These are phyloP conservation scores for Girardinichthys multiradiatus DNA, from an alignment of 2,113 vertebrate species.

Conservation along the genomic window DNA sequence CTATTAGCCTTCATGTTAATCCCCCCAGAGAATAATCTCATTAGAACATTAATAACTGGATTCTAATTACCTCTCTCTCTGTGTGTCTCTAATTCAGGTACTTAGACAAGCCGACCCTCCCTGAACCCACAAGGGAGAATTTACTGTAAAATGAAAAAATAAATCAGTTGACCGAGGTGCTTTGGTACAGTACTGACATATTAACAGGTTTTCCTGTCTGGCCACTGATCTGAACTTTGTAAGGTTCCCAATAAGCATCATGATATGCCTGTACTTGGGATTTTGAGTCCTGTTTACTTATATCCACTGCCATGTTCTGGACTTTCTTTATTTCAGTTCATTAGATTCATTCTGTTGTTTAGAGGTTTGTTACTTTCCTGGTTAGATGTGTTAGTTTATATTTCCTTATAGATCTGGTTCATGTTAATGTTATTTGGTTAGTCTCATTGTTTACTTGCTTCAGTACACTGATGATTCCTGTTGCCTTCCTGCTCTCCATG, in stretches of 20 bases:
- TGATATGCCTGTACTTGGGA: neutral
- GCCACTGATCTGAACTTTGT: neutral
- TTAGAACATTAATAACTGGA: conserved; percentile 79
- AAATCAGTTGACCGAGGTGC: conserved; percentile 7
- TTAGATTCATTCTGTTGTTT: too few relatives aligned
- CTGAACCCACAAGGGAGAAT: conserved; percentile 37
- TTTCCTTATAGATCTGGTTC: too few relatives aligned
- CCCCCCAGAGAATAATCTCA: conserved; percentile 79
- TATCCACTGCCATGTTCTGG: too few relatives aligned
- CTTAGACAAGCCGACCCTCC: conserved; percentile 36
- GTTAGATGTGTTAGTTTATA: too few relatives aligned
- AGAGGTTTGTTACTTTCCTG: too few relatives aligned
- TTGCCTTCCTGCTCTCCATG: too few relatives aligned
- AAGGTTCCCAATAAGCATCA: neutral
- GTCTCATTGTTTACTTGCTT: too few relatives aligned
- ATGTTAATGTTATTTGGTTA: too few relatives aligned
- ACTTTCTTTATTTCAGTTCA: too few relatives aligned
- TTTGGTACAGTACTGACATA: neutral
- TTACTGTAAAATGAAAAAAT: conserved; percentile 49
- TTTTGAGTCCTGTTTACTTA: too few relatives aligned
- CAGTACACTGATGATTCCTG: too few relatives aligned
- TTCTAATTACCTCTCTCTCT: conserved; percentile 74
- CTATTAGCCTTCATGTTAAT: conserved; percentile 74
- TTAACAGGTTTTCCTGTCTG: neutral
- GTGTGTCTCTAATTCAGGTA: conserved; percentile 49